Conservation (phyloP, 1,140 invertebrate genomes). For the Hyposmocoma kahamanoa region DNA sequence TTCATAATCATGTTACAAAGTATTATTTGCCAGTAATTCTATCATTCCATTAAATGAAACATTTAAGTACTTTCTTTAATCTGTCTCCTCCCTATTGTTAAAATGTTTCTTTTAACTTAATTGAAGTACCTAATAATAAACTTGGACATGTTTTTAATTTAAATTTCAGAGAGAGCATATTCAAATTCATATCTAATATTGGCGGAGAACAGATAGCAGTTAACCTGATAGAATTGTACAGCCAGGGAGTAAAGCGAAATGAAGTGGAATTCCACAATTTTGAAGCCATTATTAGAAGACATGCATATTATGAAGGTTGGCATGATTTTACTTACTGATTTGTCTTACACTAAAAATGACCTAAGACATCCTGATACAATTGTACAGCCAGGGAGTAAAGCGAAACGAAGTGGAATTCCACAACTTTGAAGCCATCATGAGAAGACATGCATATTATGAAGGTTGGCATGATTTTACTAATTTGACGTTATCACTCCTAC, state of each 20-base stretch:
- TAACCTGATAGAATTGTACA: conserved; percentile 76
- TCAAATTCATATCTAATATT: conserved; percentile 94
- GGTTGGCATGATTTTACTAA: conserved; percentile 28
- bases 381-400: conserved; percentile 77
- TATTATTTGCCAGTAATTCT: too few species aligned
- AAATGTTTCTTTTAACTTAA: too few species aligned
- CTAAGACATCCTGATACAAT: conserved; percentile 75
- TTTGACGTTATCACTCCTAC: too few species aligned
- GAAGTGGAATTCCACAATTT: conserved; percentile 83
- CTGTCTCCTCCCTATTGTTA: too few species aligned
- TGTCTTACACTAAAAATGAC: too few species aligned
- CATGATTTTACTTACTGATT: conserved; percentile 10
- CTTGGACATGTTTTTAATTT: too few species aligned
- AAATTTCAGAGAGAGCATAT: conserved; percentile 79
- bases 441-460: conserved; percentile 79
- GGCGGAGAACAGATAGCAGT: conserved; percentile 82
- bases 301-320: conserved; percentile 77
- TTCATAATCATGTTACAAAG: too few species aligned
- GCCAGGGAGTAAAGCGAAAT: conserved; percentile 77
- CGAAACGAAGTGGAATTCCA: conserved; percentile 80
- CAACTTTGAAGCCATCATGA: conserved; percentile 86
- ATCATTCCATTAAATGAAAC: too few species aligned
- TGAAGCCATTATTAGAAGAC: conserved; percentile 81
- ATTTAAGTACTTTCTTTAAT: too few species aligned
- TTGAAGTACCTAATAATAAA: too few species aligned